Conservation (phyloP, 1,140 invertebrate species). For the Microplitis mediator region DNA sequence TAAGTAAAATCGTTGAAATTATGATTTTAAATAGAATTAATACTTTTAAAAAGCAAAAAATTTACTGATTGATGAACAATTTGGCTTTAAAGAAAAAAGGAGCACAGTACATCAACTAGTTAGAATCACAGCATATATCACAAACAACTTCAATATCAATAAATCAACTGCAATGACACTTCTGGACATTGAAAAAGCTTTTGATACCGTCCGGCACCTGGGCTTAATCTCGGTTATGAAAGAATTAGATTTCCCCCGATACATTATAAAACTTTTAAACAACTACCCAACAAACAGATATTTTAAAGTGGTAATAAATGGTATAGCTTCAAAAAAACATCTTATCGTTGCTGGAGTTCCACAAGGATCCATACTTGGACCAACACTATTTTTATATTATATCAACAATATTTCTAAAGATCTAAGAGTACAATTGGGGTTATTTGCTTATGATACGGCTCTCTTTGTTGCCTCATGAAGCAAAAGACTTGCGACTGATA, state of each 20-base stretch:
- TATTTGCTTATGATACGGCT: slow-evolving; percentile 33
- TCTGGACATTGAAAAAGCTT: slow-evolving; percentile 47
- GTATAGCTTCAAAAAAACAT: slow-evolving; percentile 20
- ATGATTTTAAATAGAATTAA: slow-evolving; percentile 38
- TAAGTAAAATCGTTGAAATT: slow-evolving; percentile 48
- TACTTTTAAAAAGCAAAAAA: slow-evolving; percentile 12
- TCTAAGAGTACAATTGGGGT: slow-evolving; percentile 9
- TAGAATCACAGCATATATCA: slow-evolving; percentile 40
- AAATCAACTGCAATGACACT: slow-evolving; percentile 35
- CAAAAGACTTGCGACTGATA: neutral
- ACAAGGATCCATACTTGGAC: slow-evolving; percentile 36
- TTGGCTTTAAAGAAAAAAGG: slow-evolving; percentile 41
- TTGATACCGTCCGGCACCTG: slow-evolving; percentile 45
- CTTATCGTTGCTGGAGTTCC: slow-evolving; percentile 36
- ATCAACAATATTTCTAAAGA: slow-evolving; percentile 28
- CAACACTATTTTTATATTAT: slow-evolving; percentile 24
- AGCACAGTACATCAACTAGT: slow-evolving; percentile 43
- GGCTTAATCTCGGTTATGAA: slow-evolving; percentile 44
- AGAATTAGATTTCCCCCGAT: slow-evolving; percentile 22
- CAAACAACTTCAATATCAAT: slow-evolving; percentile 29
- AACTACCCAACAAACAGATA: slow-evolving; percentile 33
- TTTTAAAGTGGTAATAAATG: slow-evolving; percentile 29
- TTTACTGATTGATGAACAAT: slow-evolving; percentile 38
- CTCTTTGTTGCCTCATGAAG: slow-evolving; percentile 16
- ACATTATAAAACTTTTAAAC: slow-evolving; percentile 31